Percentiles rank a stretch among this genome's conserved stretches.
Evolutionary conservation across 1,140 invertebrate genomes (phyloP).

Genomic region (Vanessa tameamea): DNA sequence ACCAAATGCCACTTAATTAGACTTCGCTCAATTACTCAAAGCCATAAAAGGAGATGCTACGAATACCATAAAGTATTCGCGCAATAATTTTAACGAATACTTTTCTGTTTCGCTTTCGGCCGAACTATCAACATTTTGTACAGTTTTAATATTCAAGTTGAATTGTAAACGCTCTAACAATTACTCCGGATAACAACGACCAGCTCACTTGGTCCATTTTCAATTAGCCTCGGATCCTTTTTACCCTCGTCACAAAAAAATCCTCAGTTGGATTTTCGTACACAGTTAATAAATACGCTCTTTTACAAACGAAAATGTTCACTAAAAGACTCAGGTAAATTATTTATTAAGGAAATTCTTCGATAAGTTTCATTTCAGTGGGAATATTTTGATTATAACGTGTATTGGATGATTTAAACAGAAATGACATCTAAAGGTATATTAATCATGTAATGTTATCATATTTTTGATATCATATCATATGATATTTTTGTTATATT

Average conservation of each 20-base stretch:
- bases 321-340: conserved; percentile 26
- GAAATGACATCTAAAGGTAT: too few relatives aligned
- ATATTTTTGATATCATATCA: too few relatives aligned
- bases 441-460: too few relatives aligned
- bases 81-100: background rate
- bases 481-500: too few relatives aligned
- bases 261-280: conserved; percentile 36
- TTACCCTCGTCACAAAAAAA: conserved; percentile 45
- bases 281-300: conserved; percentile 41
- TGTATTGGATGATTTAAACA: too few relatives aligned
- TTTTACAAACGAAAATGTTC: conserved; percentile 35
- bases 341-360: conserved; percentile 5
- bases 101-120: background rate
- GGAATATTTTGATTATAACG: too few relatives aligned
- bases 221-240: conserved; percentile 44
- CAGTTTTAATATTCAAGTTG: conserved; percentile 27
- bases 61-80: background rate
- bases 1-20: too few relatives aligned
- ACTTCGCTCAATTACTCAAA: too few relatives aligned
- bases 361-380: too few relatives aligned
- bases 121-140: conserved; percentile 14
- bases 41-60: background rate
- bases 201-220: conserved; percentile 35
- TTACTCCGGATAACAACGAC: conserved; percentile 25
- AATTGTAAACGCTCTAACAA: conserved; percentile 35